Percentiles rank a stretch among this genome's conserved stretches.
Evolutionary conservation across 2,888 invertebrate genomes (phyloP).

Genomic region (Heliothis peltigera): DNA sequence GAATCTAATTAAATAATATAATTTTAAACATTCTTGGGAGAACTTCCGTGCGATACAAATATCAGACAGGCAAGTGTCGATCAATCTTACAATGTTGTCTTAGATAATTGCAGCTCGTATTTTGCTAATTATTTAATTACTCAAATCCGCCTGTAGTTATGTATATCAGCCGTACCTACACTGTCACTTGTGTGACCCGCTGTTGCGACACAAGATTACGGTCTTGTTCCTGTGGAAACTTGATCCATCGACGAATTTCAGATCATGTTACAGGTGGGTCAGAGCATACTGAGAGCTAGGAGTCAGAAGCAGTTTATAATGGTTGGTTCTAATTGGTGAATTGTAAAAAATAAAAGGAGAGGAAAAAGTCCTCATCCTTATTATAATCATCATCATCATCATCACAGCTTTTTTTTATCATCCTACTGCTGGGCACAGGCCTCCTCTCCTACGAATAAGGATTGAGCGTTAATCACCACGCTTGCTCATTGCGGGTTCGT

Average conservation of each 20-base stretch:
- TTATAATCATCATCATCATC: too few species aligned
- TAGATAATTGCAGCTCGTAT: not conserved
- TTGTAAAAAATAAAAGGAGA: too few species aligned
- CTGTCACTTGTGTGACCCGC: conserved; percentile 18
- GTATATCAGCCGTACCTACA: conserved; percentile 1
- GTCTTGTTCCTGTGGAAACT: conserved; percentile 39
- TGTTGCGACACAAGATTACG: conserved; percentile 24
- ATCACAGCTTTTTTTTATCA: too few species aligned
- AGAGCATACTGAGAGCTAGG: not conserved
- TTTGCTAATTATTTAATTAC: conserved; percentile 12
- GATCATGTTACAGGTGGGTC: conserved; percentile 24
- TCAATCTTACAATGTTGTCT: conserved; percentile 16
- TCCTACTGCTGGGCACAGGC: too few species aligned
- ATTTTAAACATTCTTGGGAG: not conserved
- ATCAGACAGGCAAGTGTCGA: not conserved
- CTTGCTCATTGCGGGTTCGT: too few species aligned
- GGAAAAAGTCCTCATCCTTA: too few species aligned
- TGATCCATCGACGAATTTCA: conserved; percentile 25
- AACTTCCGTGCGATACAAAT: not conserved
- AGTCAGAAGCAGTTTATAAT: conserved; percentile 3
- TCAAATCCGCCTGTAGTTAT: not conserved
- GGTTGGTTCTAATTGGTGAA: too few species aligned
- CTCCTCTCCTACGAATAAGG: too few species aligned
- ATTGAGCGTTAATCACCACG: too few species aligned
- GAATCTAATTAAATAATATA: too few species aligned